Conservation (phyloP, 2,113 vertebrate genomes). For the Aegithalos caudatus region DNA sequence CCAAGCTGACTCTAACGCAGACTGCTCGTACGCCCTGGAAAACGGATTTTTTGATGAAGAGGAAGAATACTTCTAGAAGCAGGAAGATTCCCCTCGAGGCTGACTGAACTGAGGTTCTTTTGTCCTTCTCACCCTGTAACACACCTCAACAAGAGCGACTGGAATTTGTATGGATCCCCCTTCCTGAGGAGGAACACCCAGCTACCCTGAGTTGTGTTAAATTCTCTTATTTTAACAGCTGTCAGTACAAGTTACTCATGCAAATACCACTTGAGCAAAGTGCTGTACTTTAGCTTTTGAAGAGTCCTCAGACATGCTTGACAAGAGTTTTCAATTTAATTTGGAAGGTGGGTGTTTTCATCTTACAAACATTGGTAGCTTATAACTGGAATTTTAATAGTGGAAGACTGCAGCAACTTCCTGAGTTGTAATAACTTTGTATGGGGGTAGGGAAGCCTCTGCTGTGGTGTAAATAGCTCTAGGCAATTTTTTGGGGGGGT, state of each 20-base stretch:
- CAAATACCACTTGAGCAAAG: conserved; percentile 53
- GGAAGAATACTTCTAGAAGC: conserved; percentile 86
- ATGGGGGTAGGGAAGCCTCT: not conserved
- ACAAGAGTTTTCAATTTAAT: conserved; percentile 23
- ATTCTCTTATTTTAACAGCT: not conserved
- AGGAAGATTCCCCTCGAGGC: not conserved
- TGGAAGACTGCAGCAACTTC: not conserved
- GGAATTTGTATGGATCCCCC: conserved; percentile 68
- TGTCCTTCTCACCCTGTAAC: conserved; percentile 2
- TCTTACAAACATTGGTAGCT: not conserved
- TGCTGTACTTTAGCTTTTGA: conserved; percentile 4
- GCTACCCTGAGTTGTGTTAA: not conserved
- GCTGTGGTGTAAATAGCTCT: conserved; percentile 27
- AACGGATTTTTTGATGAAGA: conserved; percentile 96
- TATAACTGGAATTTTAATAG: conserved; percentile 38
- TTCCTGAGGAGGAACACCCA: not conserved
- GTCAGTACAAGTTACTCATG: conserved; percentile 31
- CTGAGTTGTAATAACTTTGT: not conserved
- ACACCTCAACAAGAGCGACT: conserved; percentile 29
- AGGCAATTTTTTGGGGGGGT: not conserved
- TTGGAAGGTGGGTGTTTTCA: conserved; percentile 31
- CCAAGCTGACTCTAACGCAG: conserved; percentile 86
- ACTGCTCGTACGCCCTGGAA: conserved; percentile 82
- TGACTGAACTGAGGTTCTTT: not conserved
- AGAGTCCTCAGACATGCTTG: not conserved